Evolutionary conservation across 2,888 invertebrate species (phyloP).

Genomic region (Caenorhabditis angaria): DNA sequence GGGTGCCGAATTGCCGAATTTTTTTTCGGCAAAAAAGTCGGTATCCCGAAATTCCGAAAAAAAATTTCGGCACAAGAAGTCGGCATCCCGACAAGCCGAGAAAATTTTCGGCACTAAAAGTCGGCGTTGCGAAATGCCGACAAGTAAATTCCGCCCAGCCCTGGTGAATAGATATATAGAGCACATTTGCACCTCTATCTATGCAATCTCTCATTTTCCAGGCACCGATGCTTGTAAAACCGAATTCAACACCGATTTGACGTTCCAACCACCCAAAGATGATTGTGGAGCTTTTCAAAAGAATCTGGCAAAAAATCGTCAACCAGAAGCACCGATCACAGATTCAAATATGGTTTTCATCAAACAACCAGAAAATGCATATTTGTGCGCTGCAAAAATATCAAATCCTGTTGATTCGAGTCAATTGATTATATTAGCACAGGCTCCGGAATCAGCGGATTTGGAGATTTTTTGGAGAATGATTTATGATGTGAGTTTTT

Average conservation of each 20-base stretch:
- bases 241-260: neutral
- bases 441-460: conserved; percentile 16
- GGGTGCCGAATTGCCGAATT: too few species aligned
- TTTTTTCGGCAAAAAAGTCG: too few species aligned
- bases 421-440: conserved; percentile 11
- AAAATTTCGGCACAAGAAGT: too few species aligned
- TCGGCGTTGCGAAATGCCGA: too few species aligned
- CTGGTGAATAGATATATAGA: too few species aligned
- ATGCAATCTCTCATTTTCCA: too few species aligned
- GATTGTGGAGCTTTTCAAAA: conserved; percentile 9
- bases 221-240: neutral
- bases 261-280: neutral
- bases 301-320: conserved; percentile 14
- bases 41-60: too few species aligned
- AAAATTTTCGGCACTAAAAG: too few species aligned
- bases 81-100: too few species aligned
- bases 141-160: too few species aligned
- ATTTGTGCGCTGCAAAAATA: conserved; percentile 18
- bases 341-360: conserved; percentile 20
- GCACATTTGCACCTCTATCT: too few species aligned
- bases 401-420: conserved; percentile 18
- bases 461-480: conserved; percentile 34
- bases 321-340: conserved; percentile 19
- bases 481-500: conserved; percentile 23
- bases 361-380: conserved; percentile 11